These are phyloP conservation scores for Equus przewalskii DNA, from an alignment of 2,113 vertebrate species.

Conservation along the genomic window DNA sequence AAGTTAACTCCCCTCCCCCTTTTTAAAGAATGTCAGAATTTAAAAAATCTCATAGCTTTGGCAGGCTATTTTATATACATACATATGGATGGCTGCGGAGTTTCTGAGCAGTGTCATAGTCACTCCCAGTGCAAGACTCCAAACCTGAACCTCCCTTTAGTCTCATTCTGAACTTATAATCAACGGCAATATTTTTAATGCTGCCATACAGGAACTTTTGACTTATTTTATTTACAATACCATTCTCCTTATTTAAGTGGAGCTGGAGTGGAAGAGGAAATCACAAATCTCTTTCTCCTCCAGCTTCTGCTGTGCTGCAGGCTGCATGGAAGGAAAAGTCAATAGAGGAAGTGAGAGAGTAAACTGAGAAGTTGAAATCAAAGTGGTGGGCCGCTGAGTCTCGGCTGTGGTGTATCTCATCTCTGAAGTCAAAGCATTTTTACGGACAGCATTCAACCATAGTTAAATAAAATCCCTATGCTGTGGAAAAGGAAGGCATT, in stretches of 20 bases:
- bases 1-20: not conserved
- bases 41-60: not conserved
- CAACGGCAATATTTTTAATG: conserved; percentile 39
- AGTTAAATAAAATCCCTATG: conserved; percentile 70
- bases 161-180: conserved; percentile 45
- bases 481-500: conserved; percentile 66
- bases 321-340: conserved; percentile 74
- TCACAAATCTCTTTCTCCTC: conserved; percentile 64
- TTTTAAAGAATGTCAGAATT: conserved; percentile 45
- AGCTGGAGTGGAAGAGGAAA: conserved; percentile 77
- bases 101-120: conserved; percentile 36
- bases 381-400: conserved; percentile 73
- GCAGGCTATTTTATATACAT: not conserved
- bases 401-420: conserved; percentile 65
- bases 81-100: not conserved
- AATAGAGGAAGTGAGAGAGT: conserved; percentile 81
- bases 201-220: not conserved
- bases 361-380: conserved; percentile 82
- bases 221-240: conserved; percentile 57
- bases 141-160: conserved; percentile 22
- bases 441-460: conserved; percentile 51
- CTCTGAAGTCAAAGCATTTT: conserved; percentile 77
- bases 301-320: conserved; percentile 72
- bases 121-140: conserved; percentile 9
- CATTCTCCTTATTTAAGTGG: conserved; percentile 72